These are phyloP conservation scores for Toxonevra muliebris DNA, from an alignment of 2,888 invertebrate species.

Conservation along the genomic window DNA sequence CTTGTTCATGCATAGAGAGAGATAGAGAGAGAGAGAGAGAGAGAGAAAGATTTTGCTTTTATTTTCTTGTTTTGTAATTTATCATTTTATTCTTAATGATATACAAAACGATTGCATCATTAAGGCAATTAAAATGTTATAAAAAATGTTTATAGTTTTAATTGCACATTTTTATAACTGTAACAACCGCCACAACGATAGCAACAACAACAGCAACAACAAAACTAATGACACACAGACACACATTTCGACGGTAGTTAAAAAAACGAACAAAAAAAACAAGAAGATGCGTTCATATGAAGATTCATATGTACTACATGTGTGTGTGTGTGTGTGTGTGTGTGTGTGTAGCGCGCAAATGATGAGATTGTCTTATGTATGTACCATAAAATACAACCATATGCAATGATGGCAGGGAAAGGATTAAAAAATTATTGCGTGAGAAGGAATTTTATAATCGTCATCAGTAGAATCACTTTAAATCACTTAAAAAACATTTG, in stretches of 20 bases:
- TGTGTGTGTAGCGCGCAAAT: too few relatives aligned
- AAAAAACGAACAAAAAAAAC: too few relatives aligned
- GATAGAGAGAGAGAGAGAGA: too few relatives aligned
- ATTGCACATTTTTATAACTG: conserved; percentile 50
- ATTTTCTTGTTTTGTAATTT: too few relatives aligned
- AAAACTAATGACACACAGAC: conserved; percentile 35
- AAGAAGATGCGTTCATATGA: background rate
- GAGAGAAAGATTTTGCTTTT: too few relatives aligned
- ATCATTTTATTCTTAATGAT: conserved; percentile 36
- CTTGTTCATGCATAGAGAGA: too few relatives aligned
- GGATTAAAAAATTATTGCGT: conserved; percentile 58
- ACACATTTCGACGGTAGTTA: conserved; percentile 35
- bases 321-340: too few relatives aligned
- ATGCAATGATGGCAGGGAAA: conserved; percentile 36
- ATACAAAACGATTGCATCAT: conserved; percentile 52
- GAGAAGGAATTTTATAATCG: conserved; percentile 57
- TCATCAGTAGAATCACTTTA: conserved; percentile 51
- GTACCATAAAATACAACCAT: conserved; percentile 46
- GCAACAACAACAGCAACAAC: conserved; percentile 24
- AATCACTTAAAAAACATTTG: conserved; percentile 46
- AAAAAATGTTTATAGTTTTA: conserved; percentile 46
- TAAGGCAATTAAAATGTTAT: conserved; percentile 55
- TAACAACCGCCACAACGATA: conserved; percentile 36
- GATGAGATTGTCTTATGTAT: too few relatives aligned
- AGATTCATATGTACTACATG: too few relatives aligned